Conservation (phyloP, 1,140 invertebrate species). For the Scaptomyza pallida region DNA sequence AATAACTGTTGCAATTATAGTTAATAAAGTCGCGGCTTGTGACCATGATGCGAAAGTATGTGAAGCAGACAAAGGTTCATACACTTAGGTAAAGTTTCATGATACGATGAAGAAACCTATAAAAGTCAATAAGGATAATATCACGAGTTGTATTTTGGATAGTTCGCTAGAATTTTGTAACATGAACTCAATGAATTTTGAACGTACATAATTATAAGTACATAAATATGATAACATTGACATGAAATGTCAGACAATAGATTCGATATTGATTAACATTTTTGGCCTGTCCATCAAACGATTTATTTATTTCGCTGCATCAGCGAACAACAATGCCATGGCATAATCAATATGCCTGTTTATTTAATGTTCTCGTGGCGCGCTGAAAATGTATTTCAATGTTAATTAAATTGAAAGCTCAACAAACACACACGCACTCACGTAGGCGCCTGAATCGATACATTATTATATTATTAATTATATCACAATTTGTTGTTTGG, state of each 20-base stretch:
- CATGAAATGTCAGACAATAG: too few species aligned
- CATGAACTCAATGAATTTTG: too few species aligned
- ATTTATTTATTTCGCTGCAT: not conserved
- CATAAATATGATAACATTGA: too few species aligned
- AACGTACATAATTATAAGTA: too few species aligned
- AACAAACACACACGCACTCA: constrained; percentile 29
- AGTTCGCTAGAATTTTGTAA: too few species aligned
- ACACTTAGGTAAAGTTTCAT: too few species aligned
- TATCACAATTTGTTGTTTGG: constrained; percentile 47
- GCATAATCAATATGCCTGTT: constrained; percentile 33
- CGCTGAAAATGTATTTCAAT: constrained; percentile 62
- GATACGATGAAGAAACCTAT: too few species aligned
- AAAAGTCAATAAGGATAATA: too few species aligned
- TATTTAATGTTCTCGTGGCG: constrained; percentile 38
- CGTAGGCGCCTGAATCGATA: constrained; percentile 7
- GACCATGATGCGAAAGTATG: not conserved
- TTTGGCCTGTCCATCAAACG: not conserved
- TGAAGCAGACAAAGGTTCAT: not conserved
- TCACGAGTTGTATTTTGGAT: too few species aligned
- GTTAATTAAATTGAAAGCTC: constrained; percentile 75
- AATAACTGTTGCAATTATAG: not conserved
- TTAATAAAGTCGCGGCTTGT: not conserved
- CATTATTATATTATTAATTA: constrained; percentile 73
- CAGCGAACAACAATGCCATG: constrained; percentile 1
- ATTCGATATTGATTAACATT: too few species aligned